phyloP scores from a whole-genome alignment of 1,140 invertebrate species.

The Brachionus paranguensis region DNA sequence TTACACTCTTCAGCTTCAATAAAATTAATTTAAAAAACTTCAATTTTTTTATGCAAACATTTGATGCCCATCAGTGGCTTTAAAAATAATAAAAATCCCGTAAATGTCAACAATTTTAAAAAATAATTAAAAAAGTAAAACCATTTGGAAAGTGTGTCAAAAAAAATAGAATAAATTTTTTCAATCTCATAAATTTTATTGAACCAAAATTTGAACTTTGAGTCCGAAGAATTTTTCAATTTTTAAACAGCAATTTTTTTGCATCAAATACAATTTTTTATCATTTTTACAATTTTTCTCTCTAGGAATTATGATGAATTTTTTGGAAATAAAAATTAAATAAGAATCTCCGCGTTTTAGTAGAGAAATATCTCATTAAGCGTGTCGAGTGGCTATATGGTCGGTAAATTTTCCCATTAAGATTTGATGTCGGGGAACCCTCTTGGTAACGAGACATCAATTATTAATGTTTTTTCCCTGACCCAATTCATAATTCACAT shows the following conservation, averaged over 20 bases:
- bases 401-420: neutral
- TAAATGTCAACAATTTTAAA: neutral
- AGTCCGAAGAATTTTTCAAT: neutral
- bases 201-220: neutral
- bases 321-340: neutral
- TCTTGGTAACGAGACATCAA: neutral
- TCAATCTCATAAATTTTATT: neutral
- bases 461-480: neutral
- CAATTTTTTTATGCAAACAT: neutral
- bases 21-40: no score
- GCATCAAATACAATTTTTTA: neutral
- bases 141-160: neutral
- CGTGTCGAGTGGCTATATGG: neutral
- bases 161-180: neutral
- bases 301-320: neutral
- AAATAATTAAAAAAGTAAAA: neutral
- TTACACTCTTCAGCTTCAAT: no score
- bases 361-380: neutral
- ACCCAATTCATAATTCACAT: neutral
- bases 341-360: neutral
- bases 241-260: neutral
- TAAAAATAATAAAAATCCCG: neutral
- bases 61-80: neutral
- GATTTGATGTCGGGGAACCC: neutral
- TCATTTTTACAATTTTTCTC: no score